Conservation (phyloP, 2,113 vertebrate genomes). For the Prinia subflava region DNA sequence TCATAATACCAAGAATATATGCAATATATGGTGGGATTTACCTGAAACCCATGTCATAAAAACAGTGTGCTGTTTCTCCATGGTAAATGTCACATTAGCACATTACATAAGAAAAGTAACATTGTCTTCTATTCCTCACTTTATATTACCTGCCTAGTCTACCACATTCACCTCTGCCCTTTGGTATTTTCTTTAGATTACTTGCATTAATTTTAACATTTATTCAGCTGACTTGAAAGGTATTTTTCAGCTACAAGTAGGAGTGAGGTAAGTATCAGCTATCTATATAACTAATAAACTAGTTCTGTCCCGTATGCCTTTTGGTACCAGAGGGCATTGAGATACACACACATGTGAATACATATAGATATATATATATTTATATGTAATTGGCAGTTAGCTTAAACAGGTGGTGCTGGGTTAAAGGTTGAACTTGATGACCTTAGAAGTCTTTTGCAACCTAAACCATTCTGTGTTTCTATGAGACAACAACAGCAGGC, state of each 20-base stretch:
- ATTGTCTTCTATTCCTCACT: neutral
- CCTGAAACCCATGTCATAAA: neutral
- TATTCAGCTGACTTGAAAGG: neutral
- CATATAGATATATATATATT: neutral
- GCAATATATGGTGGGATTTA: neutral
- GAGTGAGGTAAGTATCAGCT: neutral
- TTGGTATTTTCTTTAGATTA: neutral
- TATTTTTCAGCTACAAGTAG: neutral
- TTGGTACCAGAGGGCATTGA: neutral
- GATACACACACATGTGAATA: neutral
- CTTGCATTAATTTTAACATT: neutral
- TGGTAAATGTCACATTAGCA: slow-evolving; percentile 17
- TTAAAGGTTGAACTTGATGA: neutral
- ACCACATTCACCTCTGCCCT: neutral
- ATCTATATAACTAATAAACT: neutral
- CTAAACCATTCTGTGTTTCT: neutral
- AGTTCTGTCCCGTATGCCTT: neutral
- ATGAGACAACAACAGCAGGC: neutral
- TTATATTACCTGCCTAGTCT: neutral
- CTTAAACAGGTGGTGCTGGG: neutral
- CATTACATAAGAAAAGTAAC: neutral
- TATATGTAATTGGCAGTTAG: neutral
- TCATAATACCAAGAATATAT: neutral
- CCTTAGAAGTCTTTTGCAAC: neutral
- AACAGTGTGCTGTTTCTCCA: neutral